phyloP scores from a whole-genome alignment of 1,140 invertebrate species.

The Panagrolaimus sp. region DNA sequence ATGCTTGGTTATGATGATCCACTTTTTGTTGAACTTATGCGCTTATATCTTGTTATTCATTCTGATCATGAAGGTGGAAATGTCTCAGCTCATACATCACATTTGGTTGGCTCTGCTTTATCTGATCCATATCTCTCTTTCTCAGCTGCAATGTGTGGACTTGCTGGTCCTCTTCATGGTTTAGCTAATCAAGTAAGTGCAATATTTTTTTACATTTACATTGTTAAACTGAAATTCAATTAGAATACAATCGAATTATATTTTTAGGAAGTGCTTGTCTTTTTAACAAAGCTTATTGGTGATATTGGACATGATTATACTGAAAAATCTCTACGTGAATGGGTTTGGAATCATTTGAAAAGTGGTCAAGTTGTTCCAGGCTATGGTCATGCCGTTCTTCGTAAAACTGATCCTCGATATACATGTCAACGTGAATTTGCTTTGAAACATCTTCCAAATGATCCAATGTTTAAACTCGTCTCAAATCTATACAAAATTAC shows the following conservation, averaged over 20 bases:
- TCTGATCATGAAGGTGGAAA: constrained; percentile 71
- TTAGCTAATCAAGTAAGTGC: constrained; percentile 79
- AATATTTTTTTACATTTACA: no score
- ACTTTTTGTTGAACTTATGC: constrained; percentile 83
- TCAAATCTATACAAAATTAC: constrained; percentile 75
- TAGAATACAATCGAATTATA: constrained; percentile 14
- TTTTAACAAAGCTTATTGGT: constrained; percentile 73
- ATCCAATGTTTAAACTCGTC: constrained; percentile 77
- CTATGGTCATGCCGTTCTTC: constrained; percentile 92
- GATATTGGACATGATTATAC: constrained; percentile 72
- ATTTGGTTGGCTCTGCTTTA: constrained; percentile 86
- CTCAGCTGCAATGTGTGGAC: constrained; percentile 84
- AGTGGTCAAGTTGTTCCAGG: constrained; percentile 84
- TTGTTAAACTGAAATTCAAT: constrained; percentile 1
- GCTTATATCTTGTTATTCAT: constrained; percentile 91
- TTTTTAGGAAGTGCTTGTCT: constrained; percentile 72
- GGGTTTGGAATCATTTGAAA: constrained; percentile 88
- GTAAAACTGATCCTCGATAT: constrained; percentile 91
- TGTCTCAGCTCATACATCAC: constrained; percentile 87
- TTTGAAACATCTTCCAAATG: constrained; percentile 84
- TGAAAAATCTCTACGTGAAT: constrained; percentile 82
- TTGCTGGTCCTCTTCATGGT: constrained; percentile 90
- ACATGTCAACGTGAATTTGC: constrained; percentile 91
- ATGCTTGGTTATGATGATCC: constrained; percentile 85
- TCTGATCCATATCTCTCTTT: constrained; percentile 93